phyloP scores from a whole-genome alignment of 2,797 vertebrate genomes.

The Pseudocheirus occidentalis region DNA sequence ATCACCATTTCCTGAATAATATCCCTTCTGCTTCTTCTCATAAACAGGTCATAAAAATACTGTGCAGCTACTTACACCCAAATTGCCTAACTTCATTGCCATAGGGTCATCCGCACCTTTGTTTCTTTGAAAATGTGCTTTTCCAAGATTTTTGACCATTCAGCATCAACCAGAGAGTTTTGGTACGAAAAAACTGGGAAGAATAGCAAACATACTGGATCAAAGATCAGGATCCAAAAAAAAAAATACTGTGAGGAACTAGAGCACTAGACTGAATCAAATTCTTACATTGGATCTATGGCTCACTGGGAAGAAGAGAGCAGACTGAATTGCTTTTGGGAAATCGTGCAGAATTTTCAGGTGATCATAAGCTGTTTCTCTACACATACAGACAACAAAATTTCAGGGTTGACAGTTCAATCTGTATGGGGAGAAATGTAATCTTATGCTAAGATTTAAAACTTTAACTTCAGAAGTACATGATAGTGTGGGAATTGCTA shows the following conservation, averaged over 20 bases:
- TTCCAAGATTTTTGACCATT: neutral
- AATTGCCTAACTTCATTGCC: neutral
- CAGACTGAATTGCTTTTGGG: neutral
- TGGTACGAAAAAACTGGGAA: neutral
- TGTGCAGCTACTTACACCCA: neutral
- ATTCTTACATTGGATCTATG: neutral
- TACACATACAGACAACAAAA: neutral
- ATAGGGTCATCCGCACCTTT: neutral
- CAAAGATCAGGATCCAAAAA: neutral
- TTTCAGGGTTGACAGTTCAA: neutral
- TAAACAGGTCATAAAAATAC: neutral
- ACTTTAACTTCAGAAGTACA: neutral
- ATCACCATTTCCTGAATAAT: neutral
- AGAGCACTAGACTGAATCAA: neutral
- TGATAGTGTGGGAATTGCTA: neutral
- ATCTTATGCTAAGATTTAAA: neutral
- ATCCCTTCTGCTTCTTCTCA: neutral
- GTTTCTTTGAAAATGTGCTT: neutral
- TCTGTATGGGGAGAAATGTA: neutral
- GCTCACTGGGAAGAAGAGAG: neutral
- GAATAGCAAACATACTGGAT: neutral
- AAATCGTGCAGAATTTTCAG: neutral
- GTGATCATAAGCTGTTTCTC: neutral
- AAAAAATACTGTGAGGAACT: neutral
- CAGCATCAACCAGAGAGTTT: neutral